Base-by-base conservation (phyloP, 2,113 vertebrate species). In the Desmodus rotundus region DNA sequence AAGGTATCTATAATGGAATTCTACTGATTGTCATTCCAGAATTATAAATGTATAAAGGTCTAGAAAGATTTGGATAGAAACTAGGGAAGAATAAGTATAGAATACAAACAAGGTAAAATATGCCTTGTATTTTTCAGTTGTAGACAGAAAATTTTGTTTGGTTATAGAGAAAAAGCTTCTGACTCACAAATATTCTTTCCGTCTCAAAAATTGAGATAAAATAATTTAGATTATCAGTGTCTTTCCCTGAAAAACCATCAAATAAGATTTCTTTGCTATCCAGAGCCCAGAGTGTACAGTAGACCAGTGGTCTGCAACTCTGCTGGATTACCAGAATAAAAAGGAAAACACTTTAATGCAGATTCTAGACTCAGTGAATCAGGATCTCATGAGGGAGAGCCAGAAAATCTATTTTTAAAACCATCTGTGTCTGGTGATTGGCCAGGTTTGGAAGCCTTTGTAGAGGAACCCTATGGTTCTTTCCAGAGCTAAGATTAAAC, bases 381-480 rank as follows among this genome's bases (percentile, higher is more conserved):
- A 90, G 47, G 31, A n/a, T 93, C n/a, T 87, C 36, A 63, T 45
- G 41, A 89, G 67, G 65, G 19, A 36, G 4, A 83, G 67, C 61
- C 68, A 92, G 52, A 24, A 83, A 90, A 56, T 28, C 31, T 78
- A 68, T 74, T 97, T 93, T 45, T 94, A 87, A 86, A 83, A 41
- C 24, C 78, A 67, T 84, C n/a, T 74, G 7, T 80, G 74, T 78
- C 65, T 74, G 31, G n/a, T 45, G 56, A 47, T 28, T 81, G 70
- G 16, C 41, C 43, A 76, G 52, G 50, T 80, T 36, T 70, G n/a
- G 56, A 20, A 70, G 36, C 41, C 50, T 11, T 14, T 33, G 33
- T 43, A 54, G 58, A 41, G 41, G n/a, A 1, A 10, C 43, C 28
- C 16, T 70, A 12, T 45, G 19, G 9, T 28, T 33, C 15, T 15